Percentiles rank a stretch among this genome's conserved stretches.
These are phyloP conservation scores for Tigriopus californicus DNA, from an alignment of 2,888 invertebrate species.

Conservation along the genomic window DNA sequence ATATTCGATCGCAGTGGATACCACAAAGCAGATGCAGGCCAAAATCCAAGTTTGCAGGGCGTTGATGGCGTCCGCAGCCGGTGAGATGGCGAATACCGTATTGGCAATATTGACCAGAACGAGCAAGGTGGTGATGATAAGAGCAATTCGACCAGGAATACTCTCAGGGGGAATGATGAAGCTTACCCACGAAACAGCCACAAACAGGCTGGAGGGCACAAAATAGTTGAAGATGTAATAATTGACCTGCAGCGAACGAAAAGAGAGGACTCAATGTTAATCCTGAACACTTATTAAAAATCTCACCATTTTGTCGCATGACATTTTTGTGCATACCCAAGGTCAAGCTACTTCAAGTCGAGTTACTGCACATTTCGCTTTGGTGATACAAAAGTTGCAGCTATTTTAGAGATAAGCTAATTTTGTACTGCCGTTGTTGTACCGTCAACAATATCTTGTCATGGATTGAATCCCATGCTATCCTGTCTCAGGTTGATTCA, in stretches of 20 bases:
- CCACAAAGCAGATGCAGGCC: neutral
- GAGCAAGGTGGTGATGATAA: conserved; percentile 40
- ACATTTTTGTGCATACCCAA: too few relatives aligned
- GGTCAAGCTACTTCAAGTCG: too few relatives aligned
- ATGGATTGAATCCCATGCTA: too few relatives aligned
- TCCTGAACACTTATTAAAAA: too few relatives aligned
- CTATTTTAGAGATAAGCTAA: too few relatives aligned
- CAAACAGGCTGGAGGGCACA: conserved; percentile 41
- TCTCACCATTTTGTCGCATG: too few relatives aligned
- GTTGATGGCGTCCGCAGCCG: neutral
- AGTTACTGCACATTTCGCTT: too few relatives aligned
- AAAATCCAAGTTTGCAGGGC: neutral
- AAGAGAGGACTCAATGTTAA: too few relatives aligned
- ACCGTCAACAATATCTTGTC: too few relatives aligned
- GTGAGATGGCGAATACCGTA: neutral
- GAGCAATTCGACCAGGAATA: conserved; percentile 43
- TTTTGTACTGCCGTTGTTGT: too few relatives aligned
- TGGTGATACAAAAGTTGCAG: too few relatives aligned
- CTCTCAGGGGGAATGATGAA: conserved; percentile 45
- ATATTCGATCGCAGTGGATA: neutral
- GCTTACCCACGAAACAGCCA: conserved; percentile 45
- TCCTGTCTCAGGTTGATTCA: too few relatives aligned
- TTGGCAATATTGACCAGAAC: conserved; percentile 27
- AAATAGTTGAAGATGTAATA: conserved; percentile 43
- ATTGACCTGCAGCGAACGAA: conserved; percentile 22